Base-by-base conservation (phyloP, 2,113 vertebrate species). In the Brevimyrus niger region DNA sequence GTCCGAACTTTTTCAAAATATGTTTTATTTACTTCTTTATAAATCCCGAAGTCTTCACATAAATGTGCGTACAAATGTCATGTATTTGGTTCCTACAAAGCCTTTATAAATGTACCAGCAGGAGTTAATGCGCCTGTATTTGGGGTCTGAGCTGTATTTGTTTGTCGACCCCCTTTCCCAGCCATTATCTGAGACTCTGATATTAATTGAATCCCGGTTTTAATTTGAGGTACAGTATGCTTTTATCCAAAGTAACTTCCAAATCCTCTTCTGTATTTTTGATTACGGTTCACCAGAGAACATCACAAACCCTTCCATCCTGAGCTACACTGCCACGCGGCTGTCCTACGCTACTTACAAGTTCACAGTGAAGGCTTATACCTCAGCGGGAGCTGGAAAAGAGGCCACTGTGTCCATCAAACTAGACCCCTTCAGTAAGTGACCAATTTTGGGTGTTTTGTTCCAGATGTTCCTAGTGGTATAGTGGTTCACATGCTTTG, bases 321-420 rank as follows among this genome's bases (percentile, higher is more conserved):
- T 88, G 87, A 93, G 10, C 27, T 94, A 93, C 92, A 93, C 87
- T n/a, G 93, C 95, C 2, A 94, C 91, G 89, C 89, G 65, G 38
- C 88, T 95, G 42, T n/a, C 88, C 35, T 35, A 87, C 11, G 93
- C 92, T 38, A 89, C 91, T 11, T 95, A 95, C 21, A 96, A 95
- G 92, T 96, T 96, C 88, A 94, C 91, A 19, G 94, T 96, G 84
- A 96, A 94, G 91, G 92, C 95, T n/a, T 96, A 93, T 92, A 96
- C 92, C 1, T 93, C 94, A 2, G 95, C 94, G 35, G 96, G 96
- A 76, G 94, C 95, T 87, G 94, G 93, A 47, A 89, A 89, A 0
- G 95, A 93, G 0, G 53, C 89, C 58, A 94, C 95, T 7, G 90
- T 89, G n/a, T 91, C 92, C 89, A 92, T 96, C 35, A 92, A 51